Evolutionary conservation across 1,140 invertebrate genomes (phyloP).

Genomic region (Globodera rostochiensis): DNA sequence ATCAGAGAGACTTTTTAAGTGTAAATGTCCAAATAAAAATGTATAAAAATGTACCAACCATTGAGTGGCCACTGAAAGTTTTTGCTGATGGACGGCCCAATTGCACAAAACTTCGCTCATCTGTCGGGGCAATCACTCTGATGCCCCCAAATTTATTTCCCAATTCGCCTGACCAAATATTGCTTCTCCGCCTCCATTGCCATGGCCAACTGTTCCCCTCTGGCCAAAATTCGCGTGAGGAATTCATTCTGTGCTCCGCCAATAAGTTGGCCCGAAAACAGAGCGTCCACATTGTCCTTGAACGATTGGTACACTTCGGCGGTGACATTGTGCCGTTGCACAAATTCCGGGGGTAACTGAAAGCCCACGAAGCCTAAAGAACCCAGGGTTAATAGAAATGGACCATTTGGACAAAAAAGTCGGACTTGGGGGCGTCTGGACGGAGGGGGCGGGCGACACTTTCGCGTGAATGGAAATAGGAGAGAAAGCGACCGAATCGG

Average conservation of each 20-base stretch:
- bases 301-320: conserved; percentile 62
- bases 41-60: conserved; percentile 27
- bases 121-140: not conserved
- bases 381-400: not conserved
- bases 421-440: conserved; percentile 1
- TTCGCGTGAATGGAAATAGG: not conserved
- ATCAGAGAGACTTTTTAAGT: no score
- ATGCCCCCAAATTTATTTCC: not conserved
- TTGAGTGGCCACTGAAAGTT: conserved; percentile 61
- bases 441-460: not conserved
- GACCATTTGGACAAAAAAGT: not conserved
- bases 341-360: conserved; percentile 39
- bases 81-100: conserved; percentile 64
- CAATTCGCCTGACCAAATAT: conserved; percentile 57
- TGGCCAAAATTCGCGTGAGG: conserved; percentile 48
- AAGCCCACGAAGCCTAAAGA: not conserved
- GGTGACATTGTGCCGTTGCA: conserved; percentile 57
- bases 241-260: conserved; percentile 50
- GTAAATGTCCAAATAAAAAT: not conserved
- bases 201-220: conserved; percentile 38
- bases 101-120: conserved; percentile 47
- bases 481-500: not conserved
- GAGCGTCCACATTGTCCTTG: conserved; percentile 60
- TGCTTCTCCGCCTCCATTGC: conserved; percentile 64
- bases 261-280: conserved; percentile 51